Conservation (phyloP, 2,113 vertebrate genomes). For the Bubo blakistoni region DNA sequence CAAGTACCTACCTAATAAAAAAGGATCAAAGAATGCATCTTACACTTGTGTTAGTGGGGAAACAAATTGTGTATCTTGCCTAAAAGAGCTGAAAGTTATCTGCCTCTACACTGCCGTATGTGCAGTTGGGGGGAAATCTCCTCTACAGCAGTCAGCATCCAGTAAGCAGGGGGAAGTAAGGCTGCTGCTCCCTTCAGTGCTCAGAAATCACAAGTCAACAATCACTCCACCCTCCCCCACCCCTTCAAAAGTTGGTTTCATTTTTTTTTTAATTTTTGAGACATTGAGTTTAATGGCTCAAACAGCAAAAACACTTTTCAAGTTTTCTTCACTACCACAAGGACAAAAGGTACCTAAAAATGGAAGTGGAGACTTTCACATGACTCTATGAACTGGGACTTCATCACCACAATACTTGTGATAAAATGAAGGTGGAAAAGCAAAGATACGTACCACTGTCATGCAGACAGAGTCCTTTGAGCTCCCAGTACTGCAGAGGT, state of each 20-base stretch:
- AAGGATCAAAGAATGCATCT: neutral
- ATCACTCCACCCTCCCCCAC: neutral
- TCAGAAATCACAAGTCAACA: neutral
- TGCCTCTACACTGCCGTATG: fast-evolving
- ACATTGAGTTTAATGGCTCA: neutral
- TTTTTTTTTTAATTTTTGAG: neutral
- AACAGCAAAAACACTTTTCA: neutral
- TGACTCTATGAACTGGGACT: neutral
- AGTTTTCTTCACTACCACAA: neutral
- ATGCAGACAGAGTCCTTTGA: neutral
- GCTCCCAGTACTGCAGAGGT: neutral
- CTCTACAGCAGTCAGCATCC: neutral
- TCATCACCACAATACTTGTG: neutral
- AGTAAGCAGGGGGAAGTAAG: neutral
- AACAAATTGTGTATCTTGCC: neutral
- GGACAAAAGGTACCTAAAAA: neutral
- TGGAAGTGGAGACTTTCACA: neutral
- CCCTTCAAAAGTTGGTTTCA: neutral
- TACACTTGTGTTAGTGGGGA: neutral
- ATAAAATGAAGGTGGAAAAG: neutral
- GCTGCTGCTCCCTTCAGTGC: neutral
- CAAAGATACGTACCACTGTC: neutral
- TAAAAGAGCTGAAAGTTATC: neutral
- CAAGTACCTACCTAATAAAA: neutral
- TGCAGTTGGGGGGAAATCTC: neutral